Conservation (phyloP, 2,797 vertebrate species). For the Siniperca scherzeri region DNA sequence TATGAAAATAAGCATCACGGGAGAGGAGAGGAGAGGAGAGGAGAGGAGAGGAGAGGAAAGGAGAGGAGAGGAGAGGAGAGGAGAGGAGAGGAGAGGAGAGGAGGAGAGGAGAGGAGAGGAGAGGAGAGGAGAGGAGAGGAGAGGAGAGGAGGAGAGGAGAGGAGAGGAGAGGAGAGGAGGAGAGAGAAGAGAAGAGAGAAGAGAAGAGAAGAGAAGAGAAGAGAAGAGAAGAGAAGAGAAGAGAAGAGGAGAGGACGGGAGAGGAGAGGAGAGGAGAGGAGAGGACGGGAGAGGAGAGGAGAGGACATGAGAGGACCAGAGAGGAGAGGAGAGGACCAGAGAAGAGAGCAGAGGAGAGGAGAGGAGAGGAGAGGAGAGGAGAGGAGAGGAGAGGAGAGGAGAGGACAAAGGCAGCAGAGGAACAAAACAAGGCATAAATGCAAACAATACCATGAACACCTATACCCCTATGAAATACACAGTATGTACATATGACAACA, state of each 20-base stretch:
- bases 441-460: neutral
- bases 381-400: neutral
- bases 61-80: no score
- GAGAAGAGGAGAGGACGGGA: neutral
- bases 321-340: neutral
- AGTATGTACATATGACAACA: neutral
- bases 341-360: no score
- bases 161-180: neutral
- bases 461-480: neutral
- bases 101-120: neutral
- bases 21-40: conserved; percentile 40
- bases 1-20: conserved; percentile 80
- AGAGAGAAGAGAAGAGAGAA: neutral
- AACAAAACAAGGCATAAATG: conserved; percentile 15
- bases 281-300: neutral
- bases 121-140: neutral
- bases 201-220: no score
- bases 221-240: no score
- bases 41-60: no score
- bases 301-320: no score
- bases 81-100: neutral
- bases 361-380: conserved; percentile 48
- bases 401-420: neutral
- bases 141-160: no score
- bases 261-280: neutral